Base-by-base conservation (phyloP, 2,888 invertebrate genomes). In the Hydraecia micacea region DNA sequence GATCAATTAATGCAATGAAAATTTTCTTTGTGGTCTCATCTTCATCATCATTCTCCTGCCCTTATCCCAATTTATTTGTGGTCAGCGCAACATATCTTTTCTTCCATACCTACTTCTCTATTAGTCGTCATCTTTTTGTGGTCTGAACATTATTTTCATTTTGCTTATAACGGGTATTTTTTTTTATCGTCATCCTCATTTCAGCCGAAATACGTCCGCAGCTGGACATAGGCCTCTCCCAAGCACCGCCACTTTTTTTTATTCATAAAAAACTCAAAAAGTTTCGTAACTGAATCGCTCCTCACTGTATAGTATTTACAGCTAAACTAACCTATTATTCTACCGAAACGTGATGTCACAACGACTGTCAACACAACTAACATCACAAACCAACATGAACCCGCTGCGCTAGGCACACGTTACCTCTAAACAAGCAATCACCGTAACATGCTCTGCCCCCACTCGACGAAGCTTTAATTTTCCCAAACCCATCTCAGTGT, bases 381-480 rank as follows among this genome's bases (percentile, higher is more conserved):
- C 84, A 79, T 85, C 83, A 87, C 81, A 87, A 83, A 77, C 78
- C 77, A 39, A 81, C 90, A 89, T 84, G 72, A 87, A 79, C 79
- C 80, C 83, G 52, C 77, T 83, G 79, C 79, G 80, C 81, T 77
- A 81, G 81, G 86, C 89, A 80, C 84, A 90, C 91, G 89, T 86
- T 86, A 84, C 86, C 91, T 92, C 92, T 92, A 93, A 94, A 94
- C 95, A 95, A 95, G 95, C 95, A 95, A 95, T 96, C 94, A 94
- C 93, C 94, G 94, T 95, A 93, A 93, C 92, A 90, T 92, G 93
- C 83, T 73, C 86, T 89, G 86, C 81, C 92, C 94, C 93, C 91
- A 91, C 92, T 92, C 92, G 91, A 92, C 93, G 91, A 93, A 91
- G 94, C 96, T 95, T 96, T 96, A 96, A 96, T 95, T 95, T 93